Percentiles rank a stretch among this genome's conserved stretches.
phyloP scores from a whole-genome alignment of 2,888 invertebrate genomes.

The Idaea straminata region DNA sequence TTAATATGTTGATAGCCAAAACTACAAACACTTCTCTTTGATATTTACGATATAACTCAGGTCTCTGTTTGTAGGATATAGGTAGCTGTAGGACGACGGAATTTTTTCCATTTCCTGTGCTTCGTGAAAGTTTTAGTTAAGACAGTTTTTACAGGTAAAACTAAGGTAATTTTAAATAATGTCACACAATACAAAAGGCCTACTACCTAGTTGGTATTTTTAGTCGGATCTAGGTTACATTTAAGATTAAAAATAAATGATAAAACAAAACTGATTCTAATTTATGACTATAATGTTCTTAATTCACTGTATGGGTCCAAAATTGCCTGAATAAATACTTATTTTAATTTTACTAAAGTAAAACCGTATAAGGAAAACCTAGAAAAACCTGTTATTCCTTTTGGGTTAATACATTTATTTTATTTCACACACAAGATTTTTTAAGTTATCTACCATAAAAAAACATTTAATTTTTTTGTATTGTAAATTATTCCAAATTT shows the following conservation, averaged over 20 bases:
- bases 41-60: neutral
- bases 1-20: conserved; percentile 1
- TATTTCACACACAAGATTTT: too few species aligned
- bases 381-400: too few species aligned
- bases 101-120: neutral
- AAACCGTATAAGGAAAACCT: too few species aligned
- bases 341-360: too few species aligned
- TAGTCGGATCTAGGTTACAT: neutral
- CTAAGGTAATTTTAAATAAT: neutral
- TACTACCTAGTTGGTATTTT: neutral
- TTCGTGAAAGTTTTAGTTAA: neutral
- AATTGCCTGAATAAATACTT: too few species aligned
- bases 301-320: too few species aligned
- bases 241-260: neutral
- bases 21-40: neutral
- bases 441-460: too few species aligned
- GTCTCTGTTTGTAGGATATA: neutral
- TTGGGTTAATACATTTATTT: too few species aligned
- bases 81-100: neutral
- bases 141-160: neutral
- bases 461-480: too few species aligned
- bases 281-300: too few species aligned
- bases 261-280: too few species aligned
- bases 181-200: neutral
- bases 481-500: too few species aligned